Conservation (phyloP, 2,888 invertebrate genomes). For the Aspidiotus destructor region DNA sequence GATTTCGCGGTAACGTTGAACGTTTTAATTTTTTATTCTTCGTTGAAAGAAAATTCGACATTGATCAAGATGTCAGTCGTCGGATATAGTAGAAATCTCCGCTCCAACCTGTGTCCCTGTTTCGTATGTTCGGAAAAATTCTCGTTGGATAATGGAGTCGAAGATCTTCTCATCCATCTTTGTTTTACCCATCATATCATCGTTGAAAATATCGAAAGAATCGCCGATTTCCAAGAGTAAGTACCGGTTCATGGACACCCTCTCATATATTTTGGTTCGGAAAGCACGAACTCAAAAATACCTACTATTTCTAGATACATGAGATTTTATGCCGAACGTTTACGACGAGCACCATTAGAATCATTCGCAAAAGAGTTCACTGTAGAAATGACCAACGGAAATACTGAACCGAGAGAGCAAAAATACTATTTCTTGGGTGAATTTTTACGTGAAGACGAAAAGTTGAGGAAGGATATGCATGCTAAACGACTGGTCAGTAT, state of each 20-base stretch:
- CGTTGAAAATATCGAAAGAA: constrained; percentile 70
- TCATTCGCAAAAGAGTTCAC: constrained; percentile 16
- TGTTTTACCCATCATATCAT: too few relatives aligned
- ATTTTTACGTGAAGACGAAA: constrained; percentile 69
- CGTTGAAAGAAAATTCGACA: too few relatives aligned
- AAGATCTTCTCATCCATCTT: too few relatives aligned
- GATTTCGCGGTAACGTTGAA: too few relatives aligned
- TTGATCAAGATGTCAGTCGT: constrained; percentile 20
- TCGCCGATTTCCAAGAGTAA: constrained; percentile 63
- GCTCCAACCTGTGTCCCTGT: constrained; percentile 25
- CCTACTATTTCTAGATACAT: too few relatives aligned
- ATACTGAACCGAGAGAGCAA: constrained; percentile 48
- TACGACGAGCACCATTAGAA: constrained; percentile 9
- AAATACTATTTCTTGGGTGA: constrained; percentile 70
- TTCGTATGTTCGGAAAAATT: too few relatives aligned
- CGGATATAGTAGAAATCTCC: constrained; percentile 23
- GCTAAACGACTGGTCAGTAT: too few relatives aligned
- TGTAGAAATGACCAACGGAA: constrained; percentile 19
- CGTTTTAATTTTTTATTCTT: too few relatives aligned
- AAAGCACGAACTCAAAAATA: too few relatives aligned
- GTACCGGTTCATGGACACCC: constrained; percentile 34
- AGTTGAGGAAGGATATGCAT: constrained; percentile 62
- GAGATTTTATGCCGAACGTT: constrained; percentile 18
- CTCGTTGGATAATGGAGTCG: too few relatives aligned
- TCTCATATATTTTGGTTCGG: too few relatives aligned